Evolutionary conservation across 1,140 invertebrate genomes (phyloP).

Genomic region (Maconellicoccus hirsutus): DNA sequence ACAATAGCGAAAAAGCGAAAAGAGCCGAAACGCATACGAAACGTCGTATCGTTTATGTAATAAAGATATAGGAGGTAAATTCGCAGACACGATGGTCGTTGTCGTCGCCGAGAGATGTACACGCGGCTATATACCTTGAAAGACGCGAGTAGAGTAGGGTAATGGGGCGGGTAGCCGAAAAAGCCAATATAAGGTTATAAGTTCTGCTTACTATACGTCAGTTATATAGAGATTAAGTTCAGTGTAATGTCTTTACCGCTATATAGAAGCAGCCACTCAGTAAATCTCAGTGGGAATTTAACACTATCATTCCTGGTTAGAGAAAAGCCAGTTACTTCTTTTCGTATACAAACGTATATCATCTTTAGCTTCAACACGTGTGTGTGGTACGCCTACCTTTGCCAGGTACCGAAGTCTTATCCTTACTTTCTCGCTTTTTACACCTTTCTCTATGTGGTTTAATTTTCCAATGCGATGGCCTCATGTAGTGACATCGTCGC

Average conservation of each 20-base stretch:
- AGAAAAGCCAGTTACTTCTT: constrained; percentile 13
- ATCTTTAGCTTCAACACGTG: constrained; percentile 6
- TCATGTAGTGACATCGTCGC: too few relatives aligned
- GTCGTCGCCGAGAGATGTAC: too few relatives aligned
- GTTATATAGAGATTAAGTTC: constrained; percentile 13
- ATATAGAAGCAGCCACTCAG: neutral
- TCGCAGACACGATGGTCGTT: too few relatives aligned
- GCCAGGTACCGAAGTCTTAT: neutral
- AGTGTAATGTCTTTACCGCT: constrained; percentile 1
- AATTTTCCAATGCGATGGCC: too few relatives aligned
- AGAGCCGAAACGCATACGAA: too few relatives aligned
- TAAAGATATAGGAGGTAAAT: too few relatives aligned
- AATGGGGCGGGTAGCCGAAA: neutral
- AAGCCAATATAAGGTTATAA: constrained; percentile 17
- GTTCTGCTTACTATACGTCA: constrained; percentile 14
- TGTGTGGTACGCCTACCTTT: too few relatives aligned
- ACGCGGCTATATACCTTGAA: too few relatives aligned
- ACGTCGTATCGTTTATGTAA: too few relatives aligned
- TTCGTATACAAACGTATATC: neutral
- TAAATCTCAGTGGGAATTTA: constrained; percentile 21
- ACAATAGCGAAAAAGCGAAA: too few relatives aligned
- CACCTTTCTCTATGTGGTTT: too few relatives aligned
- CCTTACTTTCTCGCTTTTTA: neutral
- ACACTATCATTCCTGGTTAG: constrained; percentile 16
- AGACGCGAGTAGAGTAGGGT: neutral